A percentile compares a stretch with the other conserved stretches of the same genome.
Conservation (phyloP, 2,888 invertebrate genomes). For the Epistrophe grossulariae region DNA sequence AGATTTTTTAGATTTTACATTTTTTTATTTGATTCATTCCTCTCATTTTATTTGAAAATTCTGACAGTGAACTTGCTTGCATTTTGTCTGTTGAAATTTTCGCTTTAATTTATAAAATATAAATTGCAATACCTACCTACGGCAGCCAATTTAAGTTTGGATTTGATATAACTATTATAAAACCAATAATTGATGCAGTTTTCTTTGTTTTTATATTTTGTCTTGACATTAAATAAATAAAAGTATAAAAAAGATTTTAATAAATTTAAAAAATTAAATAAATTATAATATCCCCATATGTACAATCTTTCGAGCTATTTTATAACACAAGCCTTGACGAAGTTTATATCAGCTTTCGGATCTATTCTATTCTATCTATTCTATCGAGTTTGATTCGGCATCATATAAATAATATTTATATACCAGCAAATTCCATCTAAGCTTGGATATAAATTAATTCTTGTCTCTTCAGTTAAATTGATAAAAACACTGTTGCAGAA, state of each 20-base stretch:
- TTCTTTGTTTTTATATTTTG: slow-evolving; percentile 36
- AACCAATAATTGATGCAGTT: slow-evolving; percentile 1
- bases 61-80: slow-evolving; percentile 25
- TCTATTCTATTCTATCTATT: too few species aligned
- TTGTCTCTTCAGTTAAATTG: too few species aligned
- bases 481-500: too few species aligned
- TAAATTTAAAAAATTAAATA: too few species aligned
- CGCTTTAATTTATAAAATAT: slow-evolving; percentile 11
- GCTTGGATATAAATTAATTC: too few species aligned
- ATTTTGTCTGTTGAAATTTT: not conserved
- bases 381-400: too few species aligned
- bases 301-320: too few species aligned
- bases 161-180: slow-evolving; percentile 16
- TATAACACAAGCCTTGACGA: too few species aligned
- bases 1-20: slow-evolving; percentile 11
- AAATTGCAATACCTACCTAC: not conserved
- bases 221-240: slow-evolving; percentile 33
- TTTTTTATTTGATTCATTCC: slow-evolving; percentile 32
- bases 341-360: too few species aligned
- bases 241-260: not conserved
- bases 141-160: slow-evolving; percentile 24
- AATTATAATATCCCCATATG: too few species aligned
- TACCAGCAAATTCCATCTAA: too few species aligned
- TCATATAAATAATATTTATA: too few species aligned
- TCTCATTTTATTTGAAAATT: slow-evolving; percentile 32